Percentiles rank a stretch among this genome's conserved stretches.
These are phyloP conservation scores for Trissolcus basalis DNA, from an alignment of 1,140 invertebrate genomes.

Conservation along the genomic window DNA sequence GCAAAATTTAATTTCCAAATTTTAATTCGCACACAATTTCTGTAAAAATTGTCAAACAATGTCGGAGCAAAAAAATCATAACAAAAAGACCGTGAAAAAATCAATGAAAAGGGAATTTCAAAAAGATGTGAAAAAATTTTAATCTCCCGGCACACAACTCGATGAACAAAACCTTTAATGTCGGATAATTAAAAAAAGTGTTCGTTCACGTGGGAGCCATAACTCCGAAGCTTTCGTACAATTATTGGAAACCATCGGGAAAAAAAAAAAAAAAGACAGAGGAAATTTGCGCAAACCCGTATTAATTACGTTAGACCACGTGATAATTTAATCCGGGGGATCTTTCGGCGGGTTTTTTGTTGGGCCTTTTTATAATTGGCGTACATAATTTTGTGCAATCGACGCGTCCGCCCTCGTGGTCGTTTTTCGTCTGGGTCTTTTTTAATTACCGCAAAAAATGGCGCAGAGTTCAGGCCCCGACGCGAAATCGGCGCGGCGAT, in stretches of 20 bases:
- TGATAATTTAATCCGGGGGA: slow-evolving; percentile 46
- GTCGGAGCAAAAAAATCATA: no score
- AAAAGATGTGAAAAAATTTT: no score
- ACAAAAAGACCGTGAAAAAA: no score
- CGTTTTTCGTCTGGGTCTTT: slow-evolving; percentile 41
- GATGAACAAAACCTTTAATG: no score
- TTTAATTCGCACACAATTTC: no score
- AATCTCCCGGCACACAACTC: no score
- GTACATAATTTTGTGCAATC: slow-evolving; percentile 50
- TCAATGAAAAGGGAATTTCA: no score
- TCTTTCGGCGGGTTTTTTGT: slow-evolving; percentile 18
- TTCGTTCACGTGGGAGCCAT: no score
- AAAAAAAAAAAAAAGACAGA: not conserved
- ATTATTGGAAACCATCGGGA: not conserved
- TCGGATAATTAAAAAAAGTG: no score
- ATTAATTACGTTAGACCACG: slow-evolving; percentile 47
- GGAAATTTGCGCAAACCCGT: slow-evolving; percentile 27
- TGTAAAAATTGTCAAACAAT: no score
- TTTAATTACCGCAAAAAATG: slow-evolving; percentile 50
- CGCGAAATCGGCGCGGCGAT: slow-evolving; percentile 35
- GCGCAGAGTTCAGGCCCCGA: slow-evolving; percentile 23
- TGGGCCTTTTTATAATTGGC: slow-evolving; percentile 41
- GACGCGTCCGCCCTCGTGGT: slow-evolving; percentile 40
- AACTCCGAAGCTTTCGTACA: not conserved
- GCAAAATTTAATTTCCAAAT: no score